Conservation (phyloP, 2,797 vertebrate genomes). For the Pterois miles region DNA sequence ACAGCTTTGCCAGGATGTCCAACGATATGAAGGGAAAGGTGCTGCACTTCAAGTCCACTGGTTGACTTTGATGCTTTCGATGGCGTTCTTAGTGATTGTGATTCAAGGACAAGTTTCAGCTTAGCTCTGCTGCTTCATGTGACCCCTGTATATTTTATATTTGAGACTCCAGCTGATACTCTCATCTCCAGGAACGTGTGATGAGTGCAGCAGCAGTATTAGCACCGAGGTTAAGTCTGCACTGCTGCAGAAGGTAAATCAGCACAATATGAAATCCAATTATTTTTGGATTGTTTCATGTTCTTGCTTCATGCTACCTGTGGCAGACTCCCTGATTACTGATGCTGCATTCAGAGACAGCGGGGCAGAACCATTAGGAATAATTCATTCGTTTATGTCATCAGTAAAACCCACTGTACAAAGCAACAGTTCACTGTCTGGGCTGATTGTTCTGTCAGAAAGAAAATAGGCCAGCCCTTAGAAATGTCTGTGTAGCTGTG, state of each 20-base stretch:
- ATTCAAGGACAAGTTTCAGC: not conserved
- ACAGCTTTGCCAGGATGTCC: not conserved
- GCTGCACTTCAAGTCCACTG: not conserved
- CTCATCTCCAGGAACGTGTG: not conserved
- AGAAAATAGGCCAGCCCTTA: constrained; percentile 8
- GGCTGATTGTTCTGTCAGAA: constrained; percentile 9
- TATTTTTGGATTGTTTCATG: constrained; percentile 20
- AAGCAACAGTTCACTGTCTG: constrained; percentile 13
- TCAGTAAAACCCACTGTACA: constrained; percentile 26
- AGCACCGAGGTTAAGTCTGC: not conserved
- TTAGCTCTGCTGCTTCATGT: not conserved
- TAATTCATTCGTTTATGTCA: constrained; percentile 24
- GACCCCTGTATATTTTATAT: not conserved
- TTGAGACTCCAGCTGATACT: not conserved
- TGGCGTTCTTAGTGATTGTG: not conserved
- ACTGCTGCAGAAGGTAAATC: not conserved
- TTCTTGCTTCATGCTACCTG: constrained; percentile 18
- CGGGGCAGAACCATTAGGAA: constrained; percentile 14
- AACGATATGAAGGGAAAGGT: not conserved
- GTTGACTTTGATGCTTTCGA: not conserved
- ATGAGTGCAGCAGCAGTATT: not conserved
- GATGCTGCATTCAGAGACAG: constrained; percentile 5
- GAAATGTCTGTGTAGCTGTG: not conserved
- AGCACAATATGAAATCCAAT: constrained; percentile 20
- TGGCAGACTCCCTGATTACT: constrained; percentile 12